A percentile compares a stretch with the other conserved stretches of the same genome.
Conservation (phyloP, 1,140 invertebrate species). For the Oedothorax gibbosus region DNA sequence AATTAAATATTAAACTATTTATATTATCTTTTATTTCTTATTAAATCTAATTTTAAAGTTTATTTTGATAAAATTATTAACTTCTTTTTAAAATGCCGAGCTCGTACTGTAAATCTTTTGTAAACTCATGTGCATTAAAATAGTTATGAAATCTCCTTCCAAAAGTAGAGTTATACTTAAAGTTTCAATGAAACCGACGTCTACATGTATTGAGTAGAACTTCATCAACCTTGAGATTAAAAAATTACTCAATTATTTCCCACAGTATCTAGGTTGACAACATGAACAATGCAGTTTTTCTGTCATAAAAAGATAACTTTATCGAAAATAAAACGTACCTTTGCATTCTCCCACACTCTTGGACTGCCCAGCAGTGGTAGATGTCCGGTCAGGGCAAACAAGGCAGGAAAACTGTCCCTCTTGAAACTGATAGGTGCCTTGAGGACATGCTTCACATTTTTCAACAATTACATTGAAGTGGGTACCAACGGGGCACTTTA, state of each 20-base stretch:
- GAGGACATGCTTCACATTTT: slow-evolving; percentile 73
- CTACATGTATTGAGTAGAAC: neutral
- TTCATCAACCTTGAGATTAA: neutral
- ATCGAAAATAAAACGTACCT: slow-evolving; percentile 68
- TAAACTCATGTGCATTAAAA: too few species aligned
- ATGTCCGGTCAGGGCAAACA: slow-evolving; percentile 74
- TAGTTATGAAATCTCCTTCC: too few species aligned
- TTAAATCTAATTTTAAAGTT: too few species aligned
- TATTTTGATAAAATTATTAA: too few species aligned
- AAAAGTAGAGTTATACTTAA: too few species aligned
- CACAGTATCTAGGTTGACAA: too few species aligned
- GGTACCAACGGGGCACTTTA: slow-evolving; percentile 77
- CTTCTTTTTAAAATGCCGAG: too few species aligned
- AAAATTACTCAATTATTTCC: too few species aligned
- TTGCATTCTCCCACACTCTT: slow-evolving; percentile 74
- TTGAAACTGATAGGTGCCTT: slow-evolving; percentile 75
- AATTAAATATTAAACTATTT: too few species aligned
- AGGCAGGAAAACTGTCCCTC: slow-evolving; percentile 73
- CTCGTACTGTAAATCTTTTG: too few species aligned
- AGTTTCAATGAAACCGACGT: neutral
- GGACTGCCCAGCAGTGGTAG: slow-evolving; percentile 73
- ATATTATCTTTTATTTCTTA: too few species aligned
- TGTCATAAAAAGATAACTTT: neutral
- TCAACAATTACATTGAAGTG: slow-evolving; percentile 73
- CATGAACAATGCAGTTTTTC: neutral